Evolutionary conservation across 2,888 invertebrate species (phyloP), one percentile per base, ranked within the genome.

Genomic region (Rambutsinella grinnellia): DNA sequence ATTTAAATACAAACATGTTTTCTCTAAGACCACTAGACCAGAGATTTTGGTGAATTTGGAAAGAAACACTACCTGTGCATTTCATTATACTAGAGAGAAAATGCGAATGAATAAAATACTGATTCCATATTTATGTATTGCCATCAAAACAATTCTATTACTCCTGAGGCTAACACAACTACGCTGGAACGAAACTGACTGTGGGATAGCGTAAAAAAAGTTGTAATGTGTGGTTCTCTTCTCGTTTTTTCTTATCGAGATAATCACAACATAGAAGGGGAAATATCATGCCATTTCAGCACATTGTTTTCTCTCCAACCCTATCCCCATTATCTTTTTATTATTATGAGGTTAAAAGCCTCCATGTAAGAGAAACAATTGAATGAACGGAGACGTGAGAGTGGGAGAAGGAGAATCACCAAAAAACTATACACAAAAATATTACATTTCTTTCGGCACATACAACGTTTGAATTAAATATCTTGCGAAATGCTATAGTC

Each of bases 281-380:
- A 5, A 10, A 27, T 27, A 56, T 60, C 60, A 46, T 60, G 46
- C 46, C 47, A 60, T 62, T 47, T 62, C 49, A 49, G 49, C 62
- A 62, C 47, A 62, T 62, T 62, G 17, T 44, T 49, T 23, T 24
- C 15, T 27, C 19, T 8, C 23, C 51, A 6, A 10, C 44, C 44
- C 8, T 13, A 44, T 44, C 6, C 13, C 13, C 6, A 10, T 44
- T 13, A 44, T 44, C 8, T 13, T 13, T 44, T 13, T 44, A 13
- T 44, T 10, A n/a, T n/a, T n/a, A n/a, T 58, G 10, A 17, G 28
- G 58, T 6, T 28, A 27, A 26, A 44, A 21, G 36, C n/a, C 6
- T 2, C 17, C 15, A 23, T 26, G 24, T 1, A 21, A 19, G n/a
- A 26, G n/a, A 57, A 19, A 10, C 19, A n/a, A 8, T 13, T 57